Conservation (phyloP, 2,888 invertebrate genomes). For the Acanthoscelides obtectus region DNA sequence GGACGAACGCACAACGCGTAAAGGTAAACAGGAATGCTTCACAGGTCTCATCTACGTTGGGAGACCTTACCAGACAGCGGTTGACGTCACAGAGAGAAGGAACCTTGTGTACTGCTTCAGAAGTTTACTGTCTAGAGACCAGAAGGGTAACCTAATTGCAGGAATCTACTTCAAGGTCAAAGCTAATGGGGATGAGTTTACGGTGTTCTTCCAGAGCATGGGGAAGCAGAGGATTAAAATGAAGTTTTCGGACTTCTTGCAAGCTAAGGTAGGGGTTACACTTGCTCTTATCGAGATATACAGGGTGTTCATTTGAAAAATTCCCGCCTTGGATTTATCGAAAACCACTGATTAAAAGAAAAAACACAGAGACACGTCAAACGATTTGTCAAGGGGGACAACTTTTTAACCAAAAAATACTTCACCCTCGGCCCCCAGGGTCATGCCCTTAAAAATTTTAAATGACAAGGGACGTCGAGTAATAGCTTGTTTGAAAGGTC, state of each 20-base stretch:
- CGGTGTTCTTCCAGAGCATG: conserved; percentile 71
- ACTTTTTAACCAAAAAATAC: too few relatives aligned
- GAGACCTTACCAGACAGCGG: conserved; percentile 72
- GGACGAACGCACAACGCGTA: conserved; percentile 74
- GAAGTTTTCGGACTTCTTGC: conserved; percentile 64
- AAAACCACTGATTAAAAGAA: too few relatives aligned
- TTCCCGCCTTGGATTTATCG: too few relatives aligned
- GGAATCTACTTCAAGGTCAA: conserved; percentile 82
- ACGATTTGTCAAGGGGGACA: too few relatives aligned
- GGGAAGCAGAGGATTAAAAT: conserved; percentile 69
- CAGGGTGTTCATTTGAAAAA: too few relatives aligned
- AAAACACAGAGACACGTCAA: too few relatives aligned
- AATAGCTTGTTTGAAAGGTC: too few relatives aligned
- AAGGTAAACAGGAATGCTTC: conserved; percentile 51
- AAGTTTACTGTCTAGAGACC: conserved; percentile 75
- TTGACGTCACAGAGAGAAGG: conserved; percentile 83
- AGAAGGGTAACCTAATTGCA: conserved; percentile 76
- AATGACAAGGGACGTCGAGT: too few relatives aligned
- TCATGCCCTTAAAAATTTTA: too few relatives aligned
- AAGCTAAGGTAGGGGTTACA: conserved; percentile 31
- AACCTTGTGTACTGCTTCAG: conserved; percentile 82
- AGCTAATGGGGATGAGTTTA: conserved; percentile 57
- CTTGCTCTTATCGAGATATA: too few relatives aligned
- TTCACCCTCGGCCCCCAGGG: too few relatives aligned
- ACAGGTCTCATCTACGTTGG: conserved; percentile 76